Conservation (phyloP, 2,797 vertebrate genomes). For the Sebastes umbrosus region DNA sequence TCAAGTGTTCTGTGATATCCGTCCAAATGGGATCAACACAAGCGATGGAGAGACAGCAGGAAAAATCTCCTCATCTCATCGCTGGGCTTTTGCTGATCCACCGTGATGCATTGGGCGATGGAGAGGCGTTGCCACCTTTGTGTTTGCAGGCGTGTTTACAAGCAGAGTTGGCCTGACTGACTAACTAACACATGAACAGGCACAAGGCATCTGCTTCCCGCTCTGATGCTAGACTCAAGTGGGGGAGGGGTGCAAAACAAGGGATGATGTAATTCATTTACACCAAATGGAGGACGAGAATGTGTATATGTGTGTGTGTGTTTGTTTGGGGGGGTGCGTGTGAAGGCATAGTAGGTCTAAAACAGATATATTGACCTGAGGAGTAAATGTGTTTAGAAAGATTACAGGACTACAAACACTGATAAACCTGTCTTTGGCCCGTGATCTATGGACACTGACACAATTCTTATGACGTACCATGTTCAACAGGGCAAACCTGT, state of each 20-base stretch:
- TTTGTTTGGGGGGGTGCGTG: background rate
- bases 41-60: background rate
- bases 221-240: slow-evolving; percentile 16
- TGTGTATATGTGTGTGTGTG: background rate
- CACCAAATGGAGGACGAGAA: slow-evolving; percentile 26
- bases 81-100: background rate
- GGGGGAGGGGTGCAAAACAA: slow-evolving; percentile 46
- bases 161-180: slow-evolving; percentile 22
- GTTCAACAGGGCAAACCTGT: background rate
- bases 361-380: background rate
- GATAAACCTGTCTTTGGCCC: background rate
- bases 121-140: slow-evolving; percentile 28
- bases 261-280: slow-evolving; percentile 71
- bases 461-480: background rate
- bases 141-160: slow-evolving; percentile 49
- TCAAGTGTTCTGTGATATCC: background rate
- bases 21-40: background rate
- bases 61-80: background rate
- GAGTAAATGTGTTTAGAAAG: background rate
- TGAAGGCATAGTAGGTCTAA: background rate
- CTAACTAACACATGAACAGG: slow-evolving; percentile 49
- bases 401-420: background rate
- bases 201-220: slow-evolving; percentile 61
- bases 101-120: background rate
- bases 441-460: background rate